Base-by-base conservation (phyloP, 2,888 invertebrate genomes). In the Carterocephalus palaemon region DNA sequence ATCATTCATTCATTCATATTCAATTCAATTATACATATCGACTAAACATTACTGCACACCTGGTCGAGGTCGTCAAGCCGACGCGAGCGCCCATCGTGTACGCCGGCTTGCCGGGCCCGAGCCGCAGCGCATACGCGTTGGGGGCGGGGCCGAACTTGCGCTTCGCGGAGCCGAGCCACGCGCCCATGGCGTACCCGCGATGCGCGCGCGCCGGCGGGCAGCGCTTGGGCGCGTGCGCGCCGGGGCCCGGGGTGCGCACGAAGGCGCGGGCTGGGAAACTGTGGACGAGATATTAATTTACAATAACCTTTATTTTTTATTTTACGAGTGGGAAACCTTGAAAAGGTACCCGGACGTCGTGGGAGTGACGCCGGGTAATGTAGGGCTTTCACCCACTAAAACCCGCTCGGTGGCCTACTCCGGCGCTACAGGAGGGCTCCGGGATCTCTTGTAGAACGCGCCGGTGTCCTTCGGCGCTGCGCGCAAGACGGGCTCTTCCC, bases 191-290 rank as follows among this genome's bases (percentile, higher is more conserved):
- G 70, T 89, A 92, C 15, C 91, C 85, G 39, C 89, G 79, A 23
- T 72, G 62, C 20, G 73, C 77, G 36, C 88, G 87, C 70, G 87
- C 83, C 10, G 88, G 76, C 22, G 89, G 85, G 47, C 86, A 89
- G 47, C 84, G 79, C 64, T 91, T 90, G 0, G 90, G 89, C 7
- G 84, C 87, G 70, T 92, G 91, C 7, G 90, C 89, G 2, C 90
- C 91, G 0, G 92, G 92, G 0, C 92, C 92, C 4, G 92, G 91
- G 32, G 88, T 86, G 41, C 70, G 68, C 19, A 62, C 48, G 4
- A 57, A 51, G 2, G 53, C 36, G 8, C 80, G 74, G 12, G 50
- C 17, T 1, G 66, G 57, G 39, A 78, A 66, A 40, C 78, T 76
- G 52, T 38, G 43, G 47, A 22, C 9, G 8, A 12, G 23, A 3